These are phyloP conservation scores for Galbula dea DNA, from an alignment of 2,113 vertebrate species.

Conservation along the genomic window DNA sequence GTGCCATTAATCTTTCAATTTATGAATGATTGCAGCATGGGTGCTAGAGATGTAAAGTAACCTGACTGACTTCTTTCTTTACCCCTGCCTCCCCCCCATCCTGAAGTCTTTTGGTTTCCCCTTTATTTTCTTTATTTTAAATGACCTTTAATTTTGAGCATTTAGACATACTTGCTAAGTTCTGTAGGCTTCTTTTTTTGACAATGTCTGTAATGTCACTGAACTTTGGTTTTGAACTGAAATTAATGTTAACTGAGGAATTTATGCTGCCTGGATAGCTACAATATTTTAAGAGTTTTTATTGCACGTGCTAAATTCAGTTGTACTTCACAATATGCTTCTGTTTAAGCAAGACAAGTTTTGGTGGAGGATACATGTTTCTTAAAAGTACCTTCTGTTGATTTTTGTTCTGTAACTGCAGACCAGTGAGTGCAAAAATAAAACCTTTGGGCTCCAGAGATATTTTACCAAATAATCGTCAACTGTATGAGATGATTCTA, in stretches of 20 bases:
- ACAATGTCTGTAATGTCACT: background rate
- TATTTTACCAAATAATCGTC: conserved; percentile 92
- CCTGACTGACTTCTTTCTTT: background rate
- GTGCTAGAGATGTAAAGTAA: background rate
- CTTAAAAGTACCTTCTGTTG: background rate
- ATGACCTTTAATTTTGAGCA: background rate
- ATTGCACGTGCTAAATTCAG: background rate
- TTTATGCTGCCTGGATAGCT: background rate
- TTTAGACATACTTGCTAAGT: background rate
- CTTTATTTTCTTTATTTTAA: background rate
- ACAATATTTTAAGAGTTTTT: background rate
- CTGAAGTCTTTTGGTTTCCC: background rate
- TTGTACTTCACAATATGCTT: background rate
- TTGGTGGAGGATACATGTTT: background rate
- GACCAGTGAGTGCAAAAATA: conserved; percentile 89
- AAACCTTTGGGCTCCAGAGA: conserved; percentile 91
- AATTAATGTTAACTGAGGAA: background rate
- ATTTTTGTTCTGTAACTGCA: conserved; percentile 58
- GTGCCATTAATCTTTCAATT: background rate
- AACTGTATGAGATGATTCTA: conserved; percentile 93
- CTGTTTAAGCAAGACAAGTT: background rate
- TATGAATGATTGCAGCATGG: background rate
- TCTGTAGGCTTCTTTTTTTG: background rate
- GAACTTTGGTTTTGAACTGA: background rate
- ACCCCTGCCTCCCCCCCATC: background rate